Evolutionary conservation across 2,797 vertebrate species (phyloP), one percentile per base, ranked within the genome.

Genomic region (Oophaga sylvatica): DNA sequence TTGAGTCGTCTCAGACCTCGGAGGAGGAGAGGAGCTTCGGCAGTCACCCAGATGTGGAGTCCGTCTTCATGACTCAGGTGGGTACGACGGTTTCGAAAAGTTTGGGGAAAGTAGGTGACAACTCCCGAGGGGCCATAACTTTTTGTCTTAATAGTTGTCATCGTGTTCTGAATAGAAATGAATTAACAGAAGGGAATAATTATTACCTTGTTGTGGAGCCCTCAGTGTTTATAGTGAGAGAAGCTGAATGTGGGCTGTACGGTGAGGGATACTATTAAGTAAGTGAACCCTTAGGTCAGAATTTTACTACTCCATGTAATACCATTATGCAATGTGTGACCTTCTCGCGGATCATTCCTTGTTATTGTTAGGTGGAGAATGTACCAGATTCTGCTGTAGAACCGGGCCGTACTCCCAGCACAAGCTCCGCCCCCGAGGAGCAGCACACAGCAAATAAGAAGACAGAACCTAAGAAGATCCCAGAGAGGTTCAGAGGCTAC

Each of bases 11-110:
- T 12, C 48, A 11, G 48, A 53, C 48, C 48, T 20, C 22, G 2
- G 41, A 67, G 26, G 68, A 60, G 26, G n/a, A 68, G 8, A 77
- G 48, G 15, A 9, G 16, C 48, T 57, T 62, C 31, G 45, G 78
- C 4, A 13, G 56, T 29, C 83, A 77, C 10, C 12, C 67, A 3
- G 53, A 88, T 0, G 35, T 78, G 2, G 90, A 94, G 20, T 88
- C 90, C 8, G 91, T 97, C 92, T 98, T 98, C 93, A 89, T 97
- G 87, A 97, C 96, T 0, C 96, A 97, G 96, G 97, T 97, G 70
- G 73, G 90, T 84, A 62, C 31, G 0, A 26, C 26, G 26, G 26
- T 26, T 26, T 26, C 26, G 26, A 26, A 26, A 26, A 26, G 26
- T 26, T 9, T 48, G 45, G 45, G 45, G 9, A 48, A 48, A 9